Percentiles rank a stretch among this genome's conserved stretches.
Conservation (phyloP, 37 sponge, comb jelly and placozoan species). For the Geodia barretti region DNA sequence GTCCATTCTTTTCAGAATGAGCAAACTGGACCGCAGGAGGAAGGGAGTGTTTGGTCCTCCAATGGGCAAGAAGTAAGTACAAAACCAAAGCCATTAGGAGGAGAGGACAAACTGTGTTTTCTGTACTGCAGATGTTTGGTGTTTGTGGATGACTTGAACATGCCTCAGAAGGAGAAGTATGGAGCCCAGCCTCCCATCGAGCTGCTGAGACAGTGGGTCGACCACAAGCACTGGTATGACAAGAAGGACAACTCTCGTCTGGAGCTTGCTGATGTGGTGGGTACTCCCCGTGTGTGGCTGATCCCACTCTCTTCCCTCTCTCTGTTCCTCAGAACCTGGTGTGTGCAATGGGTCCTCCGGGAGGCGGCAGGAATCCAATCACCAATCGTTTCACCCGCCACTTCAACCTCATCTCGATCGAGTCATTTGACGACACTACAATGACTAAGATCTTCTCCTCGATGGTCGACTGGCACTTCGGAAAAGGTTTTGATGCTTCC, state of each 20-base stretch:
- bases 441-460: slow-evolving; percentile 95
- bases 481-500: slow-evolving; percentile 92
- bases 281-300: no score
- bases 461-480: slow-evolving; percentile 96
- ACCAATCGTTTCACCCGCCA: slow-evolving; percentile 92
- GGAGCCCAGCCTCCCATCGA: slow-evolving; percentile 99
- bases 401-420: slow-evolving; percentile 93
- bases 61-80: slow-evolving; percentile 70
- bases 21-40: slow-evolving; percentile 94
- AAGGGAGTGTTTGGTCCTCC: slow-evolving; percentile 97
- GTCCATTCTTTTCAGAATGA: slow-evolving; percentile 92
- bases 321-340: slow-evolving; percentile 60
- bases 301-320: no score
- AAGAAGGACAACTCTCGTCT: slow-evolving; percentile 92
- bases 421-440: slow-evolving; percentile 94
- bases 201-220: slow-evolving; percentile 93
- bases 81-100: background rate
- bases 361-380: slow-evolving; percentile 93
- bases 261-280: slow-evolving; percentile 88
- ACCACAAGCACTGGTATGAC: slow-evolving; percentile 96
- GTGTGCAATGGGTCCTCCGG: slow-evolving; percentile 97
- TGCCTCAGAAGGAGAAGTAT: slow-evolving; percentile 98
- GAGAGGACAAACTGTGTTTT: no score
- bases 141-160: slow-evolving; percentile 99
- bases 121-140: slow-evolving; percentile 63